Evolutionary conservation across 2,113 vertebrate species (phyloP).

Genomic region (Ceratotherium simum): DNA sequence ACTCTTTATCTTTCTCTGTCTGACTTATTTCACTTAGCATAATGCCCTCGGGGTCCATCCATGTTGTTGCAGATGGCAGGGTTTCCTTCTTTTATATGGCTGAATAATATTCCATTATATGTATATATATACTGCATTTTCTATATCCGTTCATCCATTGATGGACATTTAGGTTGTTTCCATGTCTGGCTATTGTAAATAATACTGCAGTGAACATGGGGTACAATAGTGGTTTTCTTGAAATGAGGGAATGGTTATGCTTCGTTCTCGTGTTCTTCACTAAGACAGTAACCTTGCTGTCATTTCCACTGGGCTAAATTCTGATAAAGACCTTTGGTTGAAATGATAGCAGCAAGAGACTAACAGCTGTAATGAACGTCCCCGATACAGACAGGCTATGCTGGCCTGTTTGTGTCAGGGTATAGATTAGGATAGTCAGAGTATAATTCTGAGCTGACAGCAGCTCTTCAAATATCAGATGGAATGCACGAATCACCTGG

Average conservation of each 20-base stretch:
- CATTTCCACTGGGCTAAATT: not conserved
- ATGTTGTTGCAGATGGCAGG: not conserved
- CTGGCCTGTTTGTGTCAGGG: not conserved
- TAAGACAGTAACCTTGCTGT: not conserved
- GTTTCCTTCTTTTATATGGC: not conserved
- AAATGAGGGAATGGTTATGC: not conserved
- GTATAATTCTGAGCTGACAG: not conserved
- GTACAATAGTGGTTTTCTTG: not conserved
- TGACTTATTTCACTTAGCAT: not conserved
- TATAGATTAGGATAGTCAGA: not conserved
- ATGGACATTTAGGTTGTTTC: not conserved
- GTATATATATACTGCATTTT: not conserved
- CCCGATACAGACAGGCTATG: not conserved
- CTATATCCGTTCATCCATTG: not conserved
- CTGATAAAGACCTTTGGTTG: not conserved
- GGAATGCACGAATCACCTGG: not conserved
- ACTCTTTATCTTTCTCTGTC: not conserved
- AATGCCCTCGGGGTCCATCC: not conserved
- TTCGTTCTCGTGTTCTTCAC: not conserved
- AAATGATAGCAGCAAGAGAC: not conserved
- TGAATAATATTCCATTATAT: not conserved
- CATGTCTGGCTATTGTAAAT: not conserved
- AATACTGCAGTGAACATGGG: not conserved
- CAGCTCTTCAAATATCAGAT: not conserved
- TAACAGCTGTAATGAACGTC: not conserved